These are phyloP conservation scores for Pachypanchax playfairii DNA, from an alignment of 2,113 vertebrate genomes.

Conservation along the genomic window DNA sequence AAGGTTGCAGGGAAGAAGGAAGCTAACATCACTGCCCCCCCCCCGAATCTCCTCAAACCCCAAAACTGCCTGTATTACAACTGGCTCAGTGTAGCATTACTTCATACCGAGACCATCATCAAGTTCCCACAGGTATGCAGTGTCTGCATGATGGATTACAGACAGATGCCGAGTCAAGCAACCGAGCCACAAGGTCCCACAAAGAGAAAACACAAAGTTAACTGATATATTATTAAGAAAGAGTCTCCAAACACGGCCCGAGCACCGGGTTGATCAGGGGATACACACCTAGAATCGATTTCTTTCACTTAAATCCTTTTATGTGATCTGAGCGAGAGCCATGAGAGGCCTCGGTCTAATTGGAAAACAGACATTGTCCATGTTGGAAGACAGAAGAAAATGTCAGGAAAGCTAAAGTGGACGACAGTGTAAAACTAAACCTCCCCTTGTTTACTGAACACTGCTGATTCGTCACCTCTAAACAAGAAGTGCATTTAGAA, in stretches of 20 bases:
- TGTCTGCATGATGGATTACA: constrained; percentile 66
- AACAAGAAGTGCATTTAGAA: constrained; percentile 40
- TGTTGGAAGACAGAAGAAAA: constrained; percentile 48
- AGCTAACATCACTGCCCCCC: constrained; percentile 10
- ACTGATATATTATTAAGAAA: constrained; percentile 38
- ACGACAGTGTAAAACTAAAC: constrained; percentile 52
- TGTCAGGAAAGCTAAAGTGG: constrained; percentile 43
- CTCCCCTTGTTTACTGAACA: constrained; percentile 34
- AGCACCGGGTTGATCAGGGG: neutral
- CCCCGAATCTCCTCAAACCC: neutral
- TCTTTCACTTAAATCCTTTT: constrained; percentile 23
- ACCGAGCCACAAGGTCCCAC: constrained; percentile 18
- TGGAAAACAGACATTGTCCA: constrained; percentile 28
- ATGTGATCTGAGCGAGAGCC: constrained; percentile 38
- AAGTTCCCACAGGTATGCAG: constrained; percentile 53
- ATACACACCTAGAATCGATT: constrained; percentile 15
- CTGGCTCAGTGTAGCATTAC: constrained; percentile 62
- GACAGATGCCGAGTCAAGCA: constrained; percentile 65
- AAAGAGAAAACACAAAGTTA: constrained; percentile 39
- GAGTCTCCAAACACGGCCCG: constrained; percentile 9
- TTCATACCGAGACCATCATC: constrained; percentile 66
- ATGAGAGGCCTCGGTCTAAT: constrained; percentile 50
- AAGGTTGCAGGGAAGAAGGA: constrained; percentile 10
- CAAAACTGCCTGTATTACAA: constrained; percentile 8
- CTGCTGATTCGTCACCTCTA: constrained; percentile 25